Evolutionary conservation across 2,113 vertebrate species (phyloP), one percentile per base, ranked within the genome.

Genomic region (Scartelaos histophorus): DNA sequence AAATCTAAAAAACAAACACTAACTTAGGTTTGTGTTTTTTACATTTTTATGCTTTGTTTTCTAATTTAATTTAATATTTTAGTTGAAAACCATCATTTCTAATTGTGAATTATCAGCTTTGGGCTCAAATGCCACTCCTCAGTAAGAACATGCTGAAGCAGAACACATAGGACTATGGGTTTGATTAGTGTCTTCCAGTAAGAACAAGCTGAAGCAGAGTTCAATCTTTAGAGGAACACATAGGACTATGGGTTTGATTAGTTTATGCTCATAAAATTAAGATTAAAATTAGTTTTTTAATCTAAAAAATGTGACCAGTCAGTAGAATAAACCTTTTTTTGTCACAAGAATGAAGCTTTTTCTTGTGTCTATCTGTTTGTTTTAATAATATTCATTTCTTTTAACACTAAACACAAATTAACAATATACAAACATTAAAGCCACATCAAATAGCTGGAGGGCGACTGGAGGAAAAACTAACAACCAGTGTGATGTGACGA

Each of bases 401-500:
- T 53, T 21, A 21, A 21, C 51, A 21, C 21, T 19, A n/a, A n/a
- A n/a, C n/a, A n/a, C n/a, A n/a, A n/a, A n/a, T 51, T 5, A 17
- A 54, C 51, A 19, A 19, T 17, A 17, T 17, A 51, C 65, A 75
- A 62, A 74, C 67, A 45, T 16, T 75, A 29, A 60, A 51, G 67
- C 22, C 29, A 12, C 1, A 22, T 46, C 12, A 17, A 73, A 75
- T 43, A 38, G 73, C 65, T 29, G 7, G 22, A 66, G 69, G 60
- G 46, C 62, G 66, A 65, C 49, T 24, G 22, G 29, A 57, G 72
- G 22, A 67, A 60, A 81, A 81, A 67, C 69, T 62, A 83, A 82
- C 82, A 83, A 67, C 11, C 68, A 75, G 66, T 43, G 62, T 83
- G 74, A 73, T 83, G 66, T 61, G 73, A 49, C 74, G 38, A 67